Percentiles rank a stretch among this genome's conserved stretches.
Conservation (phyloP, 1,140 invertebrate species). For the Zaprionus kolodkinae region DNA sequence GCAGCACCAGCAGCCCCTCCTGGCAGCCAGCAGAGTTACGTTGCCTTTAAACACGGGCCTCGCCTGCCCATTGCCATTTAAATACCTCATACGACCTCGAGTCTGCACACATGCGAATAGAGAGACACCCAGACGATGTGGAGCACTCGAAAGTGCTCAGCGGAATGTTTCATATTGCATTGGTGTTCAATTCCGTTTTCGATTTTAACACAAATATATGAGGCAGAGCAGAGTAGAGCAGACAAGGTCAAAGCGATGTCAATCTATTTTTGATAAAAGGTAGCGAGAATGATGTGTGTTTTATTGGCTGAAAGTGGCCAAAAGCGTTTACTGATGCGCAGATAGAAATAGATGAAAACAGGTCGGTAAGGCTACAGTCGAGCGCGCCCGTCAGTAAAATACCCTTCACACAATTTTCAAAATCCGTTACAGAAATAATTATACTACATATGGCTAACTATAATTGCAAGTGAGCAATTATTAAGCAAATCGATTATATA, state of each 20-base stretch:
- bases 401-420: too few species aligned
- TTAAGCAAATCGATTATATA: too few species aligned
- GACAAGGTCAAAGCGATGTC: constrained; percentile 6
- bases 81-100: not conserved
- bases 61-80: not conserved
- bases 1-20: too few species aligned
- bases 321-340: not conserved
- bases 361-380: too few species aligned
- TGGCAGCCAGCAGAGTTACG: constrained; percentile 1
- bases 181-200: constrained; percentile 35
- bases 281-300: not conserved
- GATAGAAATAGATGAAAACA: not conserved
- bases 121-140: not conserved
- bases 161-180: constrained; percentile 58
- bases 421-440: too few species aligned
- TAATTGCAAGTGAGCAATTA: too few species aligned
- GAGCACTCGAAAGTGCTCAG: constrained; percentile 37
- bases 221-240: not conserved
- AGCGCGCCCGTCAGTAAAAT: too few species aligned
- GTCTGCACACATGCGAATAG: constrained; percentile 14
- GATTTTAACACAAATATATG: constrained; percentile 17
- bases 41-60: constrained; percentile 12
- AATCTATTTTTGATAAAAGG: constrained; percentile 16
- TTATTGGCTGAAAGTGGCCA: not conserved
- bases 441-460: too few species aligned